Evolutionary conservation across 2,888 invertebrate species (phyloP), one percentile per base, ranked within the genome.

Genomic region (Notodonta ziczac): DNA sequence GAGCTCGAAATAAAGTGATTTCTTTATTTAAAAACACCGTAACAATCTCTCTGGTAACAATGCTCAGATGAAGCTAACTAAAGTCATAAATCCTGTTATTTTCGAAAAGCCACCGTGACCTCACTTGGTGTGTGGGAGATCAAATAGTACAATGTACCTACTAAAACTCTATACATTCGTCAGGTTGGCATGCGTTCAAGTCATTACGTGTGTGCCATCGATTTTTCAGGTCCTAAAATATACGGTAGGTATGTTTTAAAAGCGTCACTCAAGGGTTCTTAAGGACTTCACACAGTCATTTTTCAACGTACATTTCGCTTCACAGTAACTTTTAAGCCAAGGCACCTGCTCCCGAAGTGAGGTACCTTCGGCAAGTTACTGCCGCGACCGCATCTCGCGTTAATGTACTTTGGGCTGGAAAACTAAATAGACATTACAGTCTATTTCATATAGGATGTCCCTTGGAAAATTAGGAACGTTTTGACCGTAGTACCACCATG

Each of bases 101-200:
- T 14, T 50, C 10, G 10, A 24, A 32, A 65, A 58, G 58, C 58
- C 56, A 48, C 32, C 55, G 55, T 52, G 60, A 54, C 59, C 51
- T 39, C 67, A 60, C 63, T 67, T 48, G 65, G 60, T 44, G 24
- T 52, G 52, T 51, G 60, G 63, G 35, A 65, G 63, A 56, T 57
- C 62, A 63, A 67, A 66, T 57, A 63, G 56, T 59, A 54, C 58
- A 64, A 61, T 61, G 54, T 62, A 65, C 46, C 51, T 57, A 60
- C 54, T 12, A 58, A 53, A 44, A 54, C 58, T 55, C 32, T 63
- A 58, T 66, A 65, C 67, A 69, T 72, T 68, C 60, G 66, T 62
- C 60, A 62, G 66, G 56, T 74, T 77, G 76, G 74, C 77, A 57
- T 65, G 60, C 58, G 62, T 73, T 76, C 73, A 74, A 63, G 55